Evolutionary conservation across 2,888 invertebrate genomes (phyloP).

Genomic region (Hecatera dysodea): DNA sequence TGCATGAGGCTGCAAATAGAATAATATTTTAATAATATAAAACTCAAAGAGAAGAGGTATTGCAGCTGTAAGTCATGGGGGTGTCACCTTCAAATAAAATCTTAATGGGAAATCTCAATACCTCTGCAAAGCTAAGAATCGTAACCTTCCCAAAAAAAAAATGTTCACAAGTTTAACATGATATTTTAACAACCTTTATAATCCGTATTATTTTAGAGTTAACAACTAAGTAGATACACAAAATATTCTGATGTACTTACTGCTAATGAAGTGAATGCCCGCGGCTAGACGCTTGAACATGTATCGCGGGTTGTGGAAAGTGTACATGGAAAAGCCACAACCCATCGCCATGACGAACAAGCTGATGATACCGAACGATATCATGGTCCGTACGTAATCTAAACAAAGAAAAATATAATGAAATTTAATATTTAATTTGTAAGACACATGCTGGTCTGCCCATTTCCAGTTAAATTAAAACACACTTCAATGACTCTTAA

Average conservation of each 20-base stretch:
- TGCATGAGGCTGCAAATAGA: constrained; percentile 92
- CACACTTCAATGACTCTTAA: too few relatives aligned
- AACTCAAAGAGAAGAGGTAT: neutral
- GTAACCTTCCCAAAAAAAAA: neutral
- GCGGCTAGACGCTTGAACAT: constrained; percentile 97
- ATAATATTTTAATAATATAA: neutral
- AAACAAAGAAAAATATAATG: constrained; percentile 69
- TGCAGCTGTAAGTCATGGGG: neutral
- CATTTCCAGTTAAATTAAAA: too few relatives aligned
- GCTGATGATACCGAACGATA: constrained; percentile 96
- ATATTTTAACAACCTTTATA: neutral
- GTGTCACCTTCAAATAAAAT: too few relatives aligned
- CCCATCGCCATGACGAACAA: constrained; percentile 95
- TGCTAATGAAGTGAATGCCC: constrained; percentile 95
- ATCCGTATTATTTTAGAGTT: neutral
- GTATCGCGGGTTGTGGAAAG: constrained; percentile 95
- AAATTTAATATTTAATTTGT: neutral
- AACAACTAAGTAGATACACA: neutral
- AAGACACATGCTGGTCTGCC: too few relatives aligned
- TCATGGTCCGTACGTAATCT: constrained; percentile 96
- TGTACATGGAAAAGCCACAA: constrained; percentile 95
- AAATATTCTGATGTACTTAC: constrained; percentile 85
- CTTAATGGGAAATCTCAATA: neutral
- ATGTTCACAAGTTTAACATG: too few relatives aligned
- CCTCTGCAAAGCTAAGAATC: neutral